Conservation (phyloP, 2,113 vertebrate genomes). For the Trichechus manatus region DNA sequence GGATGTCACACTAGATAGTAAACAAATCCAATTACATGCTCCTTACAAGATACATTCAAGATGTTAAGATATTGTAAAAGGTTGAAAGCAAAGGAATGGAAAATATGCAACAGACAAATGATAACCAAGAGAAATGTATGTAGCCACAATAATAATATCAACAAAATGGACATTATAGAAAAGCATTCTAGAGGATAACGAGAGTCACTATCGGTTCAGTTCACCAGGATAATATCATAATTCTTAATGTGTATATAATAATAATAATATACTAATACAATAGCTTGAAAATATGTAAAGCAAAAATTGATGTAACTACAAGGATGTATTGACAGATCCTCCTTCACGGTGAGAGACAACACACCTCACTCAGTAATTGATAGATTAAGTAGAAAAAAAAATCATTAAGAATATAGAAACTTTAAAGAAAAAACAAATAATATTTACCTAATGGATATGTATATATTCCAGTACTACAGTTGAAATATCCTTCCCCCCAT, state of each 20-base stretch:
- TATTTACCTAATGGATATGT: not conserved
- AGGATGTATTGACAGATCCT: not conserved
- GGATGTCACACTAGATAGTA: not conserved
- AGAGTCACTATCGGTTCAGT: not conserved
- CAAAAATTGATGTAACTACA: not conserved
- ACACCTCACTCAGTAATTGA: not conserved
- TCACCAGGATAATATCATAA: not conserved
- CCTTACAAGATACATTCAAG: not conserved
- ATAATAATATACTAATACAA: not conserved
- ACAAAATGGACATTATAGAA: not conserved
- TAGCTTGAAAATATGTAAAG: slow-evolving; percentile 30
- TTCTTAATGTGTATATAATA: not conserved
- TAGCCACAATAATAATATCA: not conserved
- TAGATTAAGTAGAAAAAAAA: not conserved
- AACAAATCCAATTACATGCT: not conserved
- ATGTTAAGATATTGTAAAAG: not conserved
- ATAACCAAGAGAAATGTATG: not conserved
- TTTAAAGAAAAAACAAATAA: not conserved
- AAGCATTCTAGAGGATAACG: not conserved
- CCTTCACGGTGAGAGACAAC: not conserved
- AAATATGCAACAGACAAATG: not conserved
- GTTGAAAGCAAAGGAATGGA: not conserved
- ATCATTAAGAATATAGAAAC: not conserved
- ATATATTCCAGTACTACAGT: not conserved
- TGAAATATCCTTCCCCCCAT: not conserved